Percentiles rank a stretch among this genome's conserved stretches.
Conservation (phyloP, 2,888 invertebrate genomes). For the Tolmerus cingulatus region DNA sequence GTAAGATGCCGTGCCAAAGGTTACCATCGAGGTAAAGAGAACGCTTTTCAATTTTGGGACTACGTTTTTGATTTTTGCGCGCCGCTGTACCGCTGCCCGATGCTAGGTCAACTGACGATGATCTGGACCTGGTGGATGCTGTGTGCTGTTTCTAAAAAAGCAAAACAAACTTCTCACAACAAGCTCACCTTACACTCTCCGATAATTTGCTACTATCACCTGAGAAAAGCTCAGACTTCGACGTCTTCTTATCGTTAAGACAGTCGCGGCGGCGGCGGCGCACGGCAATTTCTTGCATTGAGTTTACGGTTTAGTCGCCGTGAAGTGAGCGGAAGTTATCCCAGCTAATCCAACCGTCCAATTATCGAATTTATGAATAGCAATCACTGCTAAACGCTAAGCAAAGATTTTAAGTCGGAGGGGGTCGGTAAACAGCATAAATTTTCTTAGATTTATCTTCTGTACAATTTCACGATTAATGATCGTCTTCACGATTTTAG, state of each 20-base stretch:
- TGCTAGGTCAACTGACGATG: background rate
- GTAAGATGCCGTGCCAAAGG: background rate
- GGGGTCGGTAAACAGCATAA: background rate
- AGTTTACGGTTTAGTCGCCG: slow-evolving; percentile 21
- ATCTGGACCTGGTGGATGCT: background rate
- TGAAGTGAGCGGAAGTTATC: slow-evolving; percentile 35
- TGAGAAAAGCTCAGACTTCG: background rate
- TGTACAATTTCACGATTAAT: background rate
- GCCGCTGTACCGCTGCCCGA: background rate
- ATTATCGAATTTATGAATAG: slow-evolving; percentile 17
- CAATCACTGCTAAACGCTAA: background rate
- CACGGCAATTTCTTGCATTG: background rate
- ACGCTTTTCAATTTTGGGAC: background rate
- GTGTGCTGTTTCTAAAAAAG: background rate
- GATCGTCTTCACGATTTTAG: background rate
- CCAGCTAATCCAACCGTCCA: background rate
- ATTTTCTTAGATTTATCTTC: background rate
- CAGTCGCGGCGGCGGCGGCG: background rate
- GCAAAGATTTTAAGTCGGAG: background rate
- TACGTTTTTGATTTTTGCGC: background rate
- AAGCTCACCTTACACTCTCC: background rate
- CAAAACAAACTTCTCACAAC: background rate
- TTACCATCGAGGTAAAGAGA: slow-evolving; percentile 20
- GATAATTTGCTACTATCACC: background rate
- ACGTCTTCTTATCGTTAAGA: background rate